Percentiles rank a stretch among this genome's conserved stretches.
Conservation (phyloP, 53 echinoderm and acorn worm genomes). For the Antedon mediterranea region DNA sequence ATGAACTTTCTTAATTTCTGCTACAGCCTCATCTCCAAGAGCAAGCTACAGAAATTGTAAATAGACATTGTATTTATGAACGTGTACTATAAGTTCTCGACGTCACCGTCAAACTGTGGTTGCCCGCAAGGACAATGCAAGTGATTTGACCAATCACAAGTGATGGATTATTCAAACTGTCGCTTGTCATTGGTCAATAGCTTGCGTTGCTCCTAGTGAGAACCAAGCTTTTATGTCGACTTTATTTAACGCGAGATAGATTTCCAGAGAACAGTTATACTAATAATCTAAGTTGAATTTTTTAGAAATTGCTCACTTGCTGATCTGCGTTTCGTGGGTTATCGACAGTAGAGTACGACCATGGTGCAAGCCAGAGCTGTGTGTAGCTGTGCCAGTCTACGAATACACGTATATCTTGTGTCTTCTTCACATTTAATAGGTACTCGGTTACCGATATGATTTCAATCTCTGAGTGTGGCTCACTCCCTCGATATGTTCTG, state of each 20-base stretch:
- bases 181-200: no score
- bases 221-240: no score
- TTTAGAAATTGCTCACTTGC: conserved; percentile 23
- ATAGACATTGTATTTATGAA: no score
- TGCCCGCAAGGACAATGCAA: no score
- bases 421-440: conserved; percentile 14
- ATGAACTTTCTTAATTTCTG: conserved; percentile 27
- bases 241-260: no score
- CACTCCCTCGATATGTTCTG: conserved; percentile 34
- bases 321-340: conserved; percentile 22
- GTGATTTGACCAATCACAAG: no score
- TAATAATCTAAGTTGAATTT: no score
- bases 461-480: conserved; percentile 40
- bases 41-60: conserved; percentile 11
- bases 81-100: no score
- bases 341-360: conserved; percentile 34
- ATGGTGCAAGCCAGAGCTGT: conserved; percentile 42
- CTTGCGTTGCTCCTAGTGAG: no score
- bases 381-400: conserved; percentile 65
- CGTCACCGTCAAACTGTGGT: no score
- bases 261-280: no score
- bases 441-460: conserved; percentile 21
- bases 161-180: no score
- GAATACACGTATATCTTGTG: conserved; percentile 28
- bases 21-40: conserved; percentile 20